These are phyloP conservation scores for Forbesichthys papilliferus DNA, from an alignment of 2,113 vertebrate genomes.

Conservation along the genomic window DNA sequence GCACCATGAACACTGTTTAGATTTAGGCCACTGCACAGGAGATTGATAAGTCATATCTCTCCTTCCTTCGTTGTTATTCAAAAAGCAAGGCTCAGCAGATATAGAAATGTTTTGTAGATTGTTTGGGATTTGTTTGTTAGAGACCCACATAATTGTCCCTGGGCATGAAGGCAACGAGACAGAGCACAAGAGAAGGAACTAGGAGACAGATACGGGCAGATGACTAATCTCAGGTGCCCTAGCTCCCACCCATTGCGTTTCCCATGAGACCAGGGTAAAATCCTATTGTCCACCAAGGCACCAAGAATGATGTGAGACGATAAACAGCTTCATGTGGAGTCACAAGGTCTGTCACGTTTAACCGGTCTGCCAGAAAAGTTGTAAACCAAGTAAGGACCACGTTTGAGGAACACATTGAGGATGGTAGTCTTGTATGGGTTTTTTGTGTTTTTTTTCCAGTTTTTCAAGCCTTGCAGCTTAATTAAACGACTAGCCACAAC, in stretches of 20 bases:
- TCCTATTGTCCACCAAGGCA: conserved; percentile 49
- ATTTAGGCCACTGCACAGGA: conserved; percentile 59
- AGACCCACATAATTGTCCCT: conserved; percentile 50
- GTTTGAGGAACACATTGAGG: conserved; percentile 34
- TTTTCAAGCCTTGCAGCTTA: conserved; percentile 14
- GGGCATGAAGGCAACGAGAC: conserved; percentile 68
- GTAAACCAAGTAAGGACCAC: conserved; percentile 58
- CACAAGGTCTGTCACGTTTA: conserved; percentile 45
- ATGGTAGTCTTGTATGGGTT: conserved; percentile 10
- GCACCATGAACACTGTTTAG: conserved; percentile 63
- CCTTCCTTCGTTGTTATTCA: conserved; percentile 55
- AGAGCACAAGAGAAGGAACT: conserved; percentile 45
- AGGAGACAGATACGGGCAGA: conserved; percentile 51
- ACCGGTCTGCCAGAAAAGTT: conserved; percentile 41
- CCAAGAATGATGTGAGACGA: conserved; percentile 35
- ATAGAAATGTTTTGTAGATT: conserved; percentile 63
- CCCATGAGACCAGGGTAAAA: conserved; percentile 37
- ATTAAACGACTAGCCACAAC: conserved; percentile 36
- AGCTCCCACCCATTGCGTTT: conserved; percentile 47
- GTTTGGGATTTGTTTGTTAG: conserved; percentile 60
- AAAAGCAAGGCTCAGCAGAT: conserved; percentile 42
- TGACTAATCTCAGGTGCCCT: conserved; percentile 58
- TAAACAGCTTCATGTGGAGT: conserved; percentile 49
- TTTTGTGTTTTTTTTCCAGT: conserved; percentile 24
- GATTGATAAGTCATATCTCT: conserved; percentile 60